Evolutionary conservation across 1,140 invertebrate species (phyloP).

Genomic region (Metaphire vulgaris): DNA sequence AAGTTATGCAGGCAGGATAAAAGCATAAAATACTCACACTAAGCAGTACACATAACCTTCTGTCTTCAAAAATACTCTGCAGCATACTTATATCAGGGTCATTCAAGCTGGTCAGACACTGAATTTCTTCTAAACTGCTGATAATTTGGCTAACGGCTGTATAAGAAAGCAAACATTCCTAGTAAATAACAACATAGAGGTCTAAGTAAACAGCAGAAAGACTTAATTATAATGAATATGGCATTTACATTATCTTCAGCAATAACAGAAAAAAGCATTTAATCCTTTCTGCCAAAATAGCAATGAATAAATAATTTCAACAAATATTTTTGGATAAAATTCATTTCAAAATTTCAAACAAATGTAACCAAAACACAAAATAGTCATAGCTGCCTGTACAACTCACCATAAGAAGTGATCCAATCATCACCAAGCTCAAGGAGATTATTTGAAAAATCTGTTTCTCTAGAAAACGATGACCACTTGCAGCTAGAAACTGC

Average conservation of each 20-base stretch:
- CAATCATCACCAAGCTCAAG: constrained; percentile 62
- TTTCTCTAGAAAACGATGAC: constrained; percentile 66
- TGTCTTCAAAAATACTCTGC: constrained; percentile 73
- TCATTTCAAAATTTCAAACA: too few relatives aligned
- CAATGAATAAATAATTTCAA: too few relatives aligned
- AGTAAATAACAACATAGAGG: too few relatives aligned
- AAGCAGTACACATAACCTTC: constrained; percentile 72
- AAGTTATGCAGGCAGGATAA: too few relatives aligned
- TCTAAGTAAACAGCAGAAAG: too few relatives aligned
- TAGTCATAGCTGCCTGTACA: constrained; percentile 9
- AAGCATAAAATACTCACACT: constrained; percentile 62
- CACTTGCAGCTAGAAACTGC: constrained; percentile 82
- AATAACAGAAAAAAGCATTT: too few relatives aligned
- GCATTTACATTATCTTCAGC: too few relatives aligned
- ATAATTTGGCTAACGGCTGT: constrained; percentile 78
- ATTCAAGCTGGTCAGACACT: constrained; percentile 73
- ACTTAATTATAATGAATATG: too few relatives aligned
- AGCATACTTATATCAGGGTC: constrained; percentile 65
- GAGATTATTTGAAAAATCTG: constrained; percentile 59
- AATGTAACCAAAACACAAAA: too few relatives aligned
- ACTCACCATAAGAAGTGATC: constrained; percentile 63
- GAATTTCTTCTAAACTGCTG: constrained; percentile 88
- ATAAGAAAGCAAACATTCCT: too few relatives aligned
- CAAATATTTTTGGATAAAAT: too few relatives aligned
- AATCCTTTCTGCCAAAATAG: too few relatives aligned